Evolutionary conservation across 1,140 invertebrate genomes (phyloP), one percentile per base, ranked within the genome.

Genomic region (Plectrocnemia conspersa): DNA sequence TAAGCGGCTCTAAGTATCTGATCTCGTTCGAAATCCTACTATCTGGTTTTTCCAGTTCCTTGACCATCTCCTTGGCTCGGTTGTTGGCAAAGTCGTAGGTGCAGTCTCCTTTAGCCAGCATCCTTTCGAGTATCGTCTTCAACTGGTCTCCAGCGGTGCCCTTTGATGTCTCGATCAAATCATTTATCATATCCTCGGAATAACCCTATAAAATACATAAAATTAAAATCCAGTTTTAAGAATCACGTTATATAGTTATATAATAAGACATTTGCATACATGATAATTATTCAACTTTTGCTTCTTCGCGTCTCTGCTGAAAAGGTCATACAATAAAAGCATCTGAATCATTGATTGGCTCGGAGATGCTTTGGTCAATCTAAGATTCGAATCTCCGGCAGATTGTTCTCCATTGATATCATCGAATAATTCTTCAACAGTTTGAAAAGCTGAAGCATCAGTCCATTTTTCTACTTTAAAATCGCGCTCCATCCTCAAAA

Each of bases 261-360:
- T 13, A 7, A 38, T 35, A 16, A 40, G 9, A 16, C 36, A 40
- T n/a, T 27, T 56, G 69, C 70, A 71, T 64, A 79, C 77, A 54
- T 66, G 67, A 61, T 71, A 79, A 60, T 76, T 76, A 33, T 73
- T 76, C 1, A 79, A 66, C 24, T 68, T 69, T 46, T 78, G 67
- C 27, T 68, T 74, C 64, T 79, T 80, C 0, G 77, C 70, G 47
- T 80, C 79, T 52, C 77, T 74, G 61, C 77, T 79, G 15, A 80
- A 57, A 1, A 75, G 66, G 64, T 80, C 79, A 54, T 79, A 80
- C 18, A 80, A 54, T 7, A 78, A 64, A 24, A 79, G 49, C 29
- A 80, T 53, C 29, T 61, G 54, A 22, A 61, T 56, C 3, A 53
- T 24, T 15, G 49, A 38, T 25, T 56, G 54, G 27, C 44, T 73